Base-by-base conservation (phyloP, 2,888 invertebrate species). In the Galeruca laticollis region DNA sequence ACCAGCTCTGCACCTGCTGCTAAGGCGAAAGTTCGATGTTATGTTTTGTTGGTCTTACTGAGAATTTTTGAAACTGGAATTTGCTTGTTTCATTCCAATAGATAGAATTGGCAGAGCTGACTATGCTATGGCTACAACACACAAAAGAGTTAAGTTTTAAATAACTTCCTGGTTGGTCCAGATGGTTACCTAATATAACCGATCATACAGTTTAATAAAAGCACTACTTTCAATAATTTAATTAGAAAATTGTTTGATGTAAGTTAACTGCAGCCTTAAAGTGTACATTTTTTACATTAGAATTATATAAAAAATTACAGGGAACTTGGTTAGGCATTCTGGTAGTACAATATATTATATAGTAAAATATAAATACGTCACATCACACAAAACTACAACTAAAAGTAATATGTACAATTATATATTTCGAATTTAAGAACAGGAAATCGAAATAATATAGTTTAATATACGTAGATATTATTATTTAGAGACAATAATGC, bases 331-430 rank as follows among this genome's bases (percentile, higher is more conserved):
- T 73, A 77, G 75, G 76, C 75, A 76, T 75, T 74, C 60, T 71
- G 74, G 77, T 77, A 76, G 73, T 69, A 77, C 56, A 75, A 35
- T 67, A 75, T 75, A 77, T 73, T 70, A 71, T 74, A 74, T 77
- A 70, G 75, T 76, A 77, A 76, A 80, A 77, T 78, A 79, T 79
- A 80, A 80, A 80, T 81, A 81, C 77, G 77, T 78, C 79, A 80
- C 79, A 78, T 80, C 79, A 80, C 79, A 77, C 80, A 72, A 11
- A 75, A 76, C 70, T 72, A 77, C 78, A 78, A 77, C 74, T 75
- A 77, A 78, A 57, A 79, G 75, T 74, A 71, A 69, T 80, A 79
- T 80, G 66, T 80, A 79, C 77, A 79, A 63, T 76, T 76, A 76
- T 72, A 65, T 60, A 61, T 73, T 26, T 15, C 18, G 47, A 47